Evolutionary conservation across 2,797 vertebrate genomes (phyloP), one percentile per base, ranked within the genome.

Genomic region (Hyperoplus immaculatus): DNA sequence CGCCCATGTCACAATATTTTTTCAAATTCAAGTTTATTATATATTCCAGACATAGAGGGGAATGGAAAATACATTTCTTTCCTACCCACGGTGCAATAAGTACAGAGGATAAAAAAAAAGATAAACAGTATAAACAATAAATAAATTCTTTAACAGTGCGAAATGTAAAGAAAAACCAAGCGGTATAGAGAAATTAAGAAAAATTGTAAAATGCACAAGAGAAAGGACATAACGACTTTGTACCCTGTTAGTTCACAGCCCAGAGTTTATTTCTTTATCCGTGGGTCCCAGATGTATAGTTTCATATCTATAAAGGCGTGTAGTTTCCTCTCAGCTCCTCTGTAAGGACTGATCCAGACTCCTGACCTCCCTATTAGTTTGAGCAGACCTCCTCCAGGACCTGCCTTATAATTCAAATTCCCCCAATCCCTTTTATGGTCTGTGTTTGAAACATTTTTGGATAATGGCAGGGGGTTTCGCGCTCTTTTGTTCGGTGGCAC

Each of bases 401-500:
- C 14, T 4, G 46, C 45, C 62, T 49, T 16, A 66, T 53, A 70
- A 71, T 50, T 42, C 53, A 69, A 69, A 72, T 61, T 46, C 29
- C 7, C 29, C 65, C 3, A 29, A 68, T 78, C 38, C 39, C 29
- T 15, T 62, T 45, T 59, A 57, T 54, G 14, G 3, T 58, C 59
- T 14, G 0, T 38, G 39, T 74, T 70, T 61, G 49, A 65, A 78
- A 77, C 6, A 16, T 62, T 81, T 70, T 72, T 50, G 74, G 68
- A 65, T 61, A 64, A 59, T 59, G 75, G 82, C 41, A 68, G 59
- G 69, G 75, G 61, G 80, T 80, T 80, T 78, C 69, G 69, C 70
- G 0, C 43, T 77, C 18, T 71, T 78, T 80, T 81, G 73, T 83
- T 84, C 77, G 57, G 59, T 77, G 75, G 80, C 75, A 51, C 63